Evolutionary conservation across 2,113 vertebrate genomes (phyloP).

Genomic region (Sander lucioperca): DNA sequence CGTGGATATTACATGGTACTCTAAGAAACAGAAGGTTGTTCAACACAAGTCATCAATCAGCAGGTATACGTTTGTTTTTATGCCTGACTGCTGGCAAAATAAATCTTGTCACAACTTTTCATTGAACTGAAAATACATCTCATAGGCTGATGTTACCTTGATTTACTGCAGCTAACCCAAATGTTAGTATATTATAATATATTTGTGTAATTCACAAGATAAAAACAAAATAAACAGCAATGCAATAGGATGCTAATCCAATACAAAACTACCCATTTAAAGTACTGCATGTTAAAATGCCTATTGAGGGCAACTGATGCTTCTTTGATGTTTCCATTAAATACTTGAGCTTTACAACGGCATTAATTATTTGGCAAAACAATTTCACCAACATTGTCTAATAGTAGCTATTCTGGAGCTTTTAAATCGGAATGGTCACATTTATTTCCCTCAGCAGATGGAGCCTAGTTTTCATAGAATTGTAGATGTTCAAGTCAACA

Average conservation of each 20-base stretch:
- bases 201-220: neutral
- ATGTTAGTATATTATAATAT: neutral
- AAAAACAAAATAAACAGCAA: neutral
- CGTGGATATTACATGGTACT: conserved; percentile 99
- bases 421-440: neutral
- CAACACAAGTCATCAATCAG: conserved; percentile 70
- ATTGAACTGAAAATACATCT: neutral
- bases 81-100: neutral
- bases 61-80: neutral
- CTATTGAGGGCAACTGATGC: neutral
- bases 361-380: neutral
- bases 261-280: neutral
- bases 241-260: neutral
- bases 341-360: neutral
- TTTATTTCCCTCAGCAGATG: neutral
- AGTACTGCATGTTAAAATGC: neutral
- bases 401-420: no score
- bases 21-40: conserved; percentile 94
- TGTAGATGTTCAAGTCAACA: neutral
- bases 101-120: neutral
- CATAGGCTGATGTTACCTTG: neutral
- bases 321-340: neutral
- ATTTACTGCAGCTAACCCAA: neutral
- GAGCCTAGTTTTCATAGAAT: neutral
- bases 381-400: neutral